Evolutionary conservation across 2,797 vertebrate genomes (phyloP), one percentile per base, ranked within the genome.

Genomic region (Hemibagrus guttatus): DNA sequence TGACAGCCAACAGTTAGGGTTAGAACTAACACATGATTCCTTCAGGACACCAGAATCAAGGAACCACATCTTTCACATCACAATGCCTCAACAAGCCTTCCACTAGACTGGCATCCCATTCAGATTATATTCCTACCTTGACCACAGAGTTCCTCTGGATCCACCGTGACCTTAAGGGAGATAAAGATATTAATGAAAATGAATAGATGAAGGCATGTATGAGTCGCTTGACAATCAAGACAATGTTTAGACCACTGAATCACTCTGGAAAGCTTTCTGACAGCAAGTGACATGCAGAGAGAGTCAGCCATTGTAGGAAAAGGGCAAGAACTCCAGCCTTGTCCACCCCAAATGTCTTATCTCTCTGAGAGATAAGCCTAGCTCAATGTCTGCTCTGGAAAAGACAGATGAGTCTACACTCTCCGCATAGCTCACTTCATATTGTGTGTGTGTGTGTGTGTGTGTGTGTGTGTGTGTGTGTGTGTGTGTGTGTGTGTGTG

Each of bases 321-420:
- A 86, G 31, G 71, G 7, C 58, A 80, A 46, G 12, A 83, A 75
- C 23, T 49, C 14, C 19, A 46, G n/a, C 54, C 64, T 83, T 31
- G 35, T 68, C 49, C 59, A 28, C 6, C 39, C 56, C 35, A 68
- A 64, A 23, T 4, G 78, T 49, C 58, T 64, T 79, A 82, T 89
- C 75, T 80, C 26, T 79, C 56, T 63, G 68, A 85, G 39, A 64
- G 80, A 49, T 39, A 58, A 68, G 39, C 58, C 14, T 58, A 71
- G 13, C 8, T 52, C 80, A 71, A 39, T 39, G 42, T 83, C 56
- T 85, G 46, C 52, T 39, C 63, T n/a, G 14, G 28, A 75, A 72
- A 16, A 58, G 35, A 81, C 52, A 14, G 68, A 63, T 26, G 39
- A 46, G 61, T 28, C 72, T 84, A 46, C 64, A 26, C 49, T 61